Conservation (phyloP, 2,888 invertebrate species). For the Ceraclea dissimilis region DNA sequence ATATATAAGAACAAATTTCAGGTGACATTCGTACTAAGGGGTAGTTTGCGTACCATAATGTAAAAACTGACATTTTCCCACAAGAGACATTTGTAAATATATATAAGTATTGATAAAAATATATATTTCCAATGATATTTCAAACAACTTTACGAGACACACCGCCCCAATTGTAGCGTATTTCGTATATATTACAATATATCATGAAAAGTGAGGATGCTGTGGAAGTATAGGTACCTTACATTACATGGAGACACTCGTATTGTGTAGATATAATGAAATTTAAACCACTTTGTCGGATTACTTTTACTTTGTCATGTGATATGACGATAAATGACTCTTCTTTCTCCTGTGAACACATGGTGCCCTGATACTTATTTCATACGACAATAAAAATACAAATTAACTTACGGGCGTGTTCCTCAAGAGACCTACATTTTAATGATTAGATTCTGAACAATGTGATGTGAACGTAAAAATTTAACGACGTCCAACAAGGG, state of each 20-base stretch:
- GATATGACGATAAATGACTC: background rate
- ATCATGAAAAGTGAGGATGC: too few relatives aligned
- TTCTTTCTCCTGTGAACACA: background rate
- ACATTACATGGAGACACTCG: too few relatives aligned
- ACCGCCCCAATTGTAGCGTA: background rate
- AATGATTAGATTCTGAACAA: background rate
- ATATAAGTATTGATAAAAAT: too few relatives aligned
- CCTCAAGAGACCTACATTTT: background rate
- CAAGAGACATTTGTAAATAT: too few relatives aligned
- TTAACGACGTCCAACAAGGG: background rate
- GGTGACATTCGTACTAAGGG: too few relatives aligned
- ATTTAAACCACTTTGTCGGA: conserved; percentile 10
- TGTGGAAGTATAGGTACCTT: too few relatives aligned
- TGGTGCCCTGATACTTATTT: background rate
- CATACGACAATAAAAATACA: background rate
- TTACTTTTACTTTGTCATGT: conserved; percentile 5
- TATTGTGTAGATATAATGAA: too few relatives aligned
- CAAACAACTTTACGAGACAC: too few relatives aligned
- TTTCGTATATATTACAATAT: background rate
- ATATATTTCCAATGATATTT: too few relatives aligned
- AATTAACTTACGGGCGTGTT: background rate
- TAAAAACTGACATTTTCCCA: too few relatives aligned
- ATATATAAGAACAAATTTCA: too few relatives aligned
- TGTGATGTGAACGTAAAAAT: background rate
- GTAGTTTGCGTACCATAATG: too few relatives aligned